phyloP scores from a whole-genome alignment of 2,113 vertebrate species.

The Clinocottus analis region DNA sequence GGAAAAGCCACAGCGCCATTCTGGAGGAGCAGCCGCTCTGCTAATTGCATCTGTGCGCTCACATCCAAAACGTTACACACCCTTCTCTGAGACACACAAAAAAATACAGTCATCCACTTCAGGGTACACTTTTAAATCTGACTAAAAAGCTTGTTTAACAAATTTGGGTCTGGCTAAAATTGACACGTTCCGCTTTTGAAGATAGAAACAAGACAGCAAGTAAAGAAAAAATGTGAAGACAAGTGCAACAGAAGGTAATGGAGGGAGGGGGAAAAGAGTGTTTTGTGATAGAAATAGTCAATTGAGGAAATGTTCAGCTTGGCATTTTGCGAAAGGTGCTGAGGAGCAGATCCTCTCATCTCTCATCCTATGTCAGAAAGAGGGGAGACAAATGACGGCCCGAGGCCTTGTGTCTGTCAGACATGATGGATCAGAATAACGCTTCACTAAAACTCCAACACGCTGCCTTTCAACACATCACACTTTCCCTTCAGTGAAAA shows the following conservation, averaged over 20 bases:
- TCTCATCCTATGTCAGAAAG: conserved; percentile 62
- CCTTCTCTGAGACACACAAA: conserved; percentile 22
- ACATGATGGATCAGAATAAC: conserved; percentile 78
- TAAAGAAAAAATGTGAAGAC: background rate
- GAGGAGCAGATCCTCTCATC: conserved; percentile 69
- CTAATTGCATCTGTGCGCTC: conserved; percentile 59
- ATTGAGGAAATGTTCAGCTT: conserved; percentile 67
- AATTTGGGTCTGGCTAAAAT: conserved; percentile 6
- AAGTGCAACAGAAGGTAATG: conserved; percentile 13
- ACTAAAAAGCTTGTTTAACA: conserved; percentile 30
- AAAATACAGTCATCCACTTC: conserved; percentile 8
- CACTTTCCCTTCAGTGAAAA: conserved; percentile 74
- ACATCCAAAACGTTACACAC: conserved; percentile 49
- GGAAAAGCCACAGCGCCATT: conserved; percentile 46
- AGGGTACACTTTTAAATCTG: background rate
- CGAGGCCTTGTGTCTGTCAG: conserved; percentile 73
- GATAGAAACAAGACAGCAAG: background rate
- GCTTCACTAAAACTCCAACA: conserved; percentile 69
- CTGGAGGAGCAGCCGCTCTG: conserved; percentile 31
- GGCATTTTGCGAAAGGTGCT: conserved; percentile 74
- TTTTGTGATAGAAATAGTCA: conserved; percentile 48
- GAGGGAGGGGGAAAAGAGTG: background rate
- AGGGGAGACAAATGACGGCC: conserved; percentile 75
- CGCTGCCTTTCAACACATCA: conserved; percentile 64
- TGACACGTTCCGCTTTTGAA: background rate